Percentiles rank a stretch among this genome's conserved stretches.
phyloP scores from a whole-genome alignment of 2,888 invertebrate species.

The Drosophila niveifrons region DNA sequence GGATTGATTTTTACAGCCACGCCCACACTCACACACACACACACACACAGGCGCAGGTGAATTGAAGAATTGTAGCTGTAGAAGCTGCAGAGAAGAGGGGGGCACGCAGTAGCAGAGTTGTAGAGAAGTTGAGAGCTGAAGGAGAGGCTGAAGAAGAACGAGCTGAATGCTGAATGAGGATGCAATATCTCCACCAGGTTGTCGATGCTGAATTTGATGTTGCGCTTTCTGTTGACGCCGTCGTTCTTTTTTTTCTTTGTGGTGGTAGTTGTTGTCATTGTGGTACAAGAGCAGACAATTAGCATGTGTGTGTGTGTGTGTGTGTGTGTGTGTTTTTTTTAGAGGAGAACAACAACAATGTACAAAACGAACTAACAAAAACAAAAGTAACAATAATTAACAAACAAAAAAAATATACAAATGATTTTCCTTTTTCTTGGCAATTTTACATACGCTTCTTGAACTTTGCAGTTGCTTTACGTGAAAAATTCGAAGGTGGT shows the following conservation, averaged over 20 bases:
- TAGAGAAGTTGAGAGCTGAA: constrained; percentile 1
- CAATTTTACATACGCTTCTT: constrained; percentile 56
- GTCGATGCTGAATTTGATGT: constrained; percentile 17
- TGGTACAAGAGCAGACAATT: constrained; percentile 29
- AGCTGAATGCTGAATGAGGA: not conserved
- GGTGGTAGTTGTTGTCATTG: constrained; percentile 11
- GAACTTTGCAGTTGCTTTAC: constrained; percentile 36
- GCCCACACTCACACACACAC: not conserved
- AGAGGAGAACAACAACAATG: constrained; percentile 44
- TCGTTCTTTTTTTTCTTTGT: not conserved
- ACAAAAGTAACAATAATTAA: not conserved
- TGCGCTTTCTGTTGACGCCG: constrained; percentile 11
- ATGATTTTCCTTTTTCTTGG: constrained; percentile 5
- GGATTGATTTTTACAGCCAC: constrained; percentile 1
- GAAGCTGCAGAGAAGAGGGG: constrained; percentile 15
- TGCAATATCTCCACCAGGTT: constrained; percentile 15
- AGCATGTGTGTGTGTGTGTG: constrained; percentile 10
- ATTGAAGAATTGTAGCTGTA: constrained; percentile 8
- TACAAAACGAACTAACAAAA: constrained; percentile 28
- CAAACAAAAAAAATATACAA: not conserved
- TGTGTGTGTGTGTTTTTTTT: constrained; percentile 1
- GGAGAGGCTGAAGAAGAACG: constrained; percentile 4
- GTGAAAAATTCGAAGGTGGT: constrained; percentile 47
- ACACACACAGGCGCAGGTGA: constrained; percentile 1
- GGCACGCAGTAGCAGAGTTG: constrained; percentile 1